Percentiles rank a stretch among this genome's conserved stretches.
phyloP scores from a whole-genome alignment of 1,140 invertebrate species.

The Trypoxylus dichotomus region DNA sequence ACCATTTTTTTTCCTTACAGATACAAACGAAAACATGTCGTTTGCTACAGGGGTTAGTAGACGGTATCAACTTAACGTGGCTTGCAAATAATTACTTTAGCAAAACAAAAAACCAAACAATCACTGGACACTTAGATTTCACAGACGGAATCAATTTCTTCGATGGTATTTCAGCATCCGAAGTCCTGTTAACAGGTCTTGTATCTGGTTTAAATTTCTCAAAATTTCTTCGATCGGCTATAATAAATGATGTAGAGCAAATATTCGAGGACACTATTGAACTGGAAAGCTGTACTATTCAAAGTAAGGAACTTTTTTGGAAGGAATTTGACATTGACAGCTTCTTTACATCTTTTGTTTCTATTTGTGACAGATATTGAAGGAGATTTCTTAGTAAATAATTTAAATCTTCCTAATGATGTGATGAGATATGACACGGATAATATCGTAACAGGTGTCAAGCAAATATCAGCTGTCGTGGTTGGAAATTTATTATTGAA shows the following conservation, averaged over 20 bases:
- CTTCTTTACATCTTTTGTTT: no score
- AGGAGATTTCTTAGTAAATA: constrained; percentile 51
- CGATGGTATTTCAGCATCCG: constrained; percentile 37
- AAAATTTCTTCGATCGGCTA: constrained; percentile 38
- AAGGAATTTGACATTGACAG: no score
- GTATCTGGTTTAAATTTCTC: constrained; percentile 43
- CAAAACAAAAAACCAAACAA: constrained; percentile 46
- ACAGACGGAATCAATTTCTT: constrained; percentile 39
- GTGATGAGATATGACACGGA: constrained; percentile 49
- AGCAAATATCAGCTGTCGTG: constrained; percentile 45
- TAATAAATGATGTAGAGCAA: constrained; percentile 46
- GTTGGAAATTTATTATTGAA: constrained; percentile 45
- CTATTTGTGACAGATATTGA: constrained; percentile 2
- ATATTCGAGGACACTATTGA: constrained; percentile 43
- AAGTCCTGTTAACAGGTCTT: constrained; percentile 33
- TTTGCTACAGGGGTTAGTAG: constrained; percentile 41
- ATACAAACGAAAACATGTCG: background rate
- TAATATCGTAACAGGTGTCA: constrained; percentile 50
- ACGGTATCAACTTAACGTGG: constrained; percentile 39
- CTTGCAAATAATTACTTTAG: constrained; percentile 49
- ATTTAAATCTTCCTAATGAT: constrained; percentile 53
- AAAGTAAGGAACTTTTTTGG: constrained; percentile 12
- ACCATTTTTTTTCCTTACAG: background rate
- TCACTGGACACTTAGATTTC: constrained; percentile 41
- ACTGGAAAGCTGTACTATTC: constrained; percentile 36